Evolutionary conservation across 2,113 vertebrate genomes (phyloP), one percentile per base, ranked within the genome.

Genomic region (Lamprotornis superbus): DNA sequence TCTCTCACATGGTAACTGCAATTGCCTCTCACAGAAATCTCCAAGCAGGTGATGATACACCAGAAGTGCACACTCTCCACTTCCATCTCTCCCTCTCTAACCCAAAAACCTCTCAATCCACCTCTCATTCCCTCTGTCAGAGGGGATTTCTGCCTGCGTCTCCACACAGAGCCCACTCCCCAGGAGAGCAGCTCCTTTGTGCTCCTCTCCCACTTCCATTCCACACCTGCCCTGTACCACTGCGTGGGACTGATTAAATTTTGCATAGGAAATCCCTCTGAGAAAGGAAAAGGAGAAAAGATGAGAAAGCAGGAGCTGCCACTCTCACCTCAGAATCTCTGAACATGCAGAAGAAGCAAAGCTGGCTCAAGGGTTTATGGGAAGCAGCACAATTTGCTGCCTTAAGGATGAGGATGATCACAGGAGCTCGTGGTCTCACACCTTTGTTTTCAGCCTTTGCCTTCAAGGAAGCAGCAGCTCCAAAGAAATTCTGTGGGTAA

Each of bases 201-300:
- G 31, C 55, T 23, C 37, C 47, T 65, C 52, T 78, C 61, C 55
- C 23, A 44, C 47, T 57, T 61, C 61, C 33, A 33, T 53, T 68
- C 59, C 78, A 40, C 49, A 76, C 25, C 68, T 88, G 35, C 35
- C 46, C 37, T 52, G 3, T 20, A 64, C 53, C 19, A 8, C 23
- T 21, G 12, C 1, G 12, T 35, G 40, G 52, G n/a, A 27, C 25
- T 6, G 37, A 40, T 9, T n/a, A 0, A 28, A 30, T 49, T 57
- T n/a, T 65, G 33, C 4, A 4, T 2, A 63, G 52, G 35, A 75
- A 28, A 33, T 57, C 31, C 46, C 24, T 57, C 6, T 0, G 1
- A 86, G 49, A 80, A 64, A 80, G 22, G 12, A n/a, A 91, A 52
- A 69, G 12, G 12, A 44, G 7, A 68, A 60, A 60, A 56, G 4